These are phyloP conservation scores for Mirza zaza DNA, from an alignment of 2,113 vertebrate species.

Conservation along the genomic window DNA sequence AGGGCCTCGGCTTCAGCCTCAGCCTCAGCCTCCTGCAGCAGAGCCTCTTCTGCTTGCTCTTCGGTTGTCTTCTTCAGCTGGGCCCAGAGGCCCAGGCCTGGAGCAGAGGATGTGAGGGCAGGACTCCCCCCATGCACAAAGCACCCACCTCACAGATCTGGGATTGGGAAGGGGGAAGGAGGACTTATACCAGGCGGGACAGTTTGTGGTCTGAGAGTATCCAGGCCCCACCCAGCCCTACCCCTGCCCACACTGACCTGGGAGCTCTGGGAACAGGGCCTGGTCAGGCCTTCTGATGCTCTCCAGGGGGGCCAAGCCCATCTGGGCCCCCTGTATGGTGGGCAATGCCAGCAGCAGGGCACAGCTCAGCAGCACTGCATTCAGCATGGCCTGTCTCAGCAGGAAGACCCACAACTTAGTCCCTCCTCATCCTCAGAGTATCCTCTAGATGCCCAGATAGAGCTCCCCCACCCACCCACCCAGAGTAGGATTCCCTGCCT, in stretches of 20 bases:
- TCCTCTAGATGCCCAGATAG: not conserved
- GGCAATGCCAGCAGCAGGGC: slow-evolving; percentile 82
- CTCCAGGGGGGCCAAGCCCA: slow-evolving; percentile 64
- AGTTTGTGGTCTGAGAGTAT: not conserved
- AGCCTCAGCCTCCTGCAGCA: slow-evolving; percentile 81
- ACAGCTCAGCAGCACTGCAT: slow-evolving; percentile 80
- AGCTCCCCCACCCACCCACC: not conserved
- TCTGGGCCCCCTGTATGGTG: slow-evolving; percentile 63
- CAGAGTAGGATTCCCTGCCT: not conserved
- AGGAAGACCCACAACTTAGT: slow-evolving; percentile 51
- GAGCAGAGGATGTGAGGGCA: slow-evolving; percentile 18
- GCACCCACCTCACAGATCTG: not conserved
- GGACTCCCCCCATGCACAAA: not conserved
- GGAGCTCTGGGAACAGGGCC: slow-evolving; percentile 70
- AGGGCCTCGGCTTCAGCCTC: slow-evolving; percentile 81
- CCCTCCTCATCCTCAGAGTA: not conserved
- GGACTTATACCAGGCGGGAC: not conserved
- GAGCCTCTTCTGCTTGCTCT: slow-evolving; percentile 82
- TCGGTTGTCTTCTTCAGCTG: slow-evolving; percentile 79
- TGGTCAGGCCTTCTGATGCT: slow-evolving; percentile 69
- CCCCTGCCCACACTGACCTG: slow-evolving; percentile 78
- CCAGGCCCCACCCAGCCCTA: not conserved
- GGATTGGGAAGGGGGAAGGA: not conserved
- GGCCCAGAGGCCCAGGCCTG: slow-evolving; percentile 78
- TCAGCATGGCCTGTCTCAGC: slow-evolving; percentile 81